A percentile compares a stretch with the other conserved stretches of the same genome.
Evolutionary conservation across 92 coral and sea anemone species (phyloP).

Genomic region (Nematostella vectensis): DNA sequence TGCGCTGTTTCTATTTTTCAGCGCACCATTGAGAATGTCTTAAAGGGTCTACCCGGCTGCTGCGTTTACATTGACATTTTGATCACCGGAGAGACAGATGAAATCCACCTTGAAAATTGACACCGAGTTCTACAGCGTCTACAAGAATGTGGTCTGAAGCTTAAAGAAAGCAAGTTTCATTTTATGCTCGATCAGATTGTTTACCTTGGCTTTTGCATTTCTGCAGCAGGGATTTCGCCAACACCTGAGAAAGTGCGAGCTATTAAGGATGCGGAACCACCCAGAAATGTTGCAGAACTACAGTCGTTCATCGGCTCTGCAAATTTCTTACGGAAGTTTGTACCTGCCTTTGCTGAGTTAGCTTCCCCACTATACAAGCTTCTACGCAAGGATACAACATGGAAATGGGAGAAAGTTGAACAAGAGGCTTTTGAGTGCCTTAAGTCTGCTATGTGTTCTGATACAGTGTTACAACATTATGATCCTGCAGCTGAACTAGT

Average conservation of each 20-base stretch:
- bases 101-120: conserved; percentile 20
- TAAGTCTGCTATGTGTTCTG: no score
- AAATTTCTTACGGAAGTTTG: no score
- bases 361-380: no score
- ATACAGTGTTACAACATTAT: no score
- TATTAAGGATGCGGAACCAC: no score
- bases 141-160: conserved; percentile 20
- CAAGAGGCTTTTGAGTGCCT: no score
- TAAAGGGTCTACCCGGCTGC: conserved; percentile 27
- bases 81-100: conserved; percentile 21
- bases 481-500: conserved; percentile 25
- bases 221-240: no score
- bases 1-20: conserved; percentile 23
- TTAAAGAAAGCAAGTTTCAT: no score
- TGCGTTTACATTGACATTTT: conserved; percentile 24
- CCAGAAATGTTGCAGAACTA: no score
- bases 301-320: no score
- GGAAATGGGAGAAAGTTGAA: conserved; percentile 24
- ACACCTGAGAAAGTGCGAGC: no score
- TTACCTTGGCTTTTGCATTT: conserved; percentile 24
- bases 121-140: conserved; percentile 22
- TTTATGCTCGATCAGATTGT: conserved; percentile 6
- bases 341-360: no score
- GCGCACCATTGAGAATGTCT: conserved; percentile 23
- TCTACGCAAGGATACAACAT: conserved; percentile 10